Percentiles rank a stretch among this genome's conserved stretches.
Evolutionary conservation across 2,888 invertebrate species (phyloP).

Genomic region (Camptogramma bilineatum): DNA sequence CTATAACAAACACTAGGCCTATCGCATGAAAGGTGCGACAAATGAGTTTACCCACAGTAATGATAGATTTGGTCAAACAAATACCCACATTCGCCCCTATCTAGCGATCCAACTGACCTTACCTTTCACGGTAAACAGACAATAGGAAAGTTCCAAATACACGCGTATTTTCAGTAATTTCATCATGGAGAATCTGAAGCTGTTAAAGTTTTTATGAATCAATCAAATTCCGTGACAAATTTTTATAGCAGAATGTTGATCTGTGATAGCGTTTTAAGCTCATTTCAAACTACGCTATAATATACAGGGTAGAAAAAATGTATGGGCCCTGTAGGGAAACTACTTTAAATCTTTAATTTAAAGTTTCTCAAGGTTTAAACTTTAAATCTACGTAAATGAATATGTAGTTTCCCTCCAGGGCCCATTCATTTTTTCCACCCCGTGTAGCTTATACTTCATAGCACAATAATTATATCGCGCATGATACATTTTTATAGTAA

Average conservation of each 20-base stretch:
- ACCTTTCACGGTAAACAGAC: conserved; percentile 13
- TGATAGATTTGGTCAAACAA: conserved; percentile 32
- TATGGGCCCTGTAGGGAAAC: no score
- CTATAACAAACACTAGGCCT: conserved; percentile 13
- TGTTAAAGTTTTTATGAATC: neutral
- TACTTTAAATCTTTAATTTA: no score
- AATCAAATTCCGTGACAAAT: neutral
- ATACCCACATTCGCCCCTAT: conserved; percentile 22
- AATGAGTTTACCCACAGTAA: conserved; percentile 25
- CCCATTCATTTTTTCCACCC: no score
- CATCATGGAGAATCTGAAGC: neutral
- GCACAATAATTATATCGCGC: no score
- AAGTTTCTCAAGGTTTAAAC: no score
- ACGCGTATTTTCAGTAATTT: neutral
- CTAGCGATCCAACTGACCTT: conserved; percentile 9
- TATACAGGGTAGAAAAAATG: no score
- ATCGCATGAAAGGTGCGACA: conserved; percentile 29
- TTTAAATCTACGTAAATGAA: no score
- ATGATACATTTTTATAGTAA: no score
- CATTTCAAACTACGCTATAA: no score
- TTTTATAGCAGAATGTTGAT: neutral
- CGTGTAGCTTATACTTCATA: no score
- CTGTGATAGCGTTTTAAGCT: no score
- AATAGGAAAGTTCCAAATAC: conserved; percentile 4
- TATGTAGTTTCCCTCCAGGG: no score